Percentiles rank a stretch among this genome's conserved stretches.
These are phyloP conservation scores for Enteromius anoplus DNA, from an alignment of 2,797 vertebrate genomes.

Conservation along the genomic window DNA sequence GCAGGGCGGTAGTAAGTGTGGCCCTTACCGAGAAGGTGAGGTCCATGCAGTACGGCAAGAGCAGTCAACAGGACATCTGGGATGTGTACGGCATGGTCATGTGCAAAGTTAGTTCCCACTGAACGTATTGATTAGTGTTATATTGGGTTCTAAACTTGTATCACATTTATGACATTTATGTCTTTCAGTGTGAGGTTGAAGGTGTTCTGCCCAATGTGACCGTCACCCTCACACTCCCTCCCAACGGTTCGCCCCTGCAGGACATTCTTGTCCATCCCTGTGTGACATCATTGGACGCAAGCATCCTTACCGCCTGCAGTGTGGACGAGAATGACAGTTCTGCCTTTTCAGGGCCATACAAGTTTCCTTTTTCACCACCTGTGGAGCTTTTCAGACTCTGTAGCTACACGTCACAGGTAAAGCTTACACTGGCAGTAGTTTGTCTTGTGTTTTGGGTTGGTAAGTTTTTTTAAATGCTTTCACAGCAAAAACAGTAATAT, in stretches of 20 bases:
- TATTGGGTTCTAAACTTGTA: background rate
- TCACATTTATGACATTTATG: constrained; percentile 4
- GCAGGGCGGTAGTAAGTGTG: constrained; percentile 86
- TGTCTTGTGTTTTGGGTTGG: background rate
- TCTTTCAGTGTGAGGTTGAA: constrained; percentile 90
- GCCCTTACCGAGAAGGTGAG: constrained; percentile 88
- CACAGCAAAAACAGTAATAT: background rate
- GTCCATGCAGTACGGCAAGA: constrained; percentile 90
- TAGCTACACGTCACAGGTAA: constrained; percentile 94
- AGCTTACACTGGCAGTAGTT: background rate
- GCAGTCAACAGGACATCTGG: constrained; percentile 85
- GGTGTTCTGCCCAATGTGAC: constrained; percentile 89
- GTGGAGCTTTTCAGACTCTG: constrained; percentile 89
- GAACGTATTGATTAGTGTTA: background rate
- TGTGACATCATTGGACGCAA: constrained; percentile 89
- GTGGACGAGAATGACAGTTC: constrained; percentile 83
- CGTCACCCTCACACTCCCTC: constrained; percentile 87
- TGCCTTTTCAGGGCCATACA: constrained; percentile 91
- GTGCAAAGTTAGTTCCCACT: constrained; percentile 86
- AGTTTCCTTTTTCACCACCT: constrained; percentile 93
- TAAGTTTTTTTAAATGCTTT: background rate
- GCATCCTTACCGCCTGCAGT: constrained; percentile 86
- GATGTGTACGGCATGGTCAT: constrained; percentile 90
- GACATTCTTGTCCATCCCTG: constrained; percentile 93
- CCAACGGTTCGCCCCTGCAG: constrained; percentile 91